Base-by-base conservation (phyloP, 92 coral and sea anemone genomes). In the Palythoa grandiflora region DNA sequence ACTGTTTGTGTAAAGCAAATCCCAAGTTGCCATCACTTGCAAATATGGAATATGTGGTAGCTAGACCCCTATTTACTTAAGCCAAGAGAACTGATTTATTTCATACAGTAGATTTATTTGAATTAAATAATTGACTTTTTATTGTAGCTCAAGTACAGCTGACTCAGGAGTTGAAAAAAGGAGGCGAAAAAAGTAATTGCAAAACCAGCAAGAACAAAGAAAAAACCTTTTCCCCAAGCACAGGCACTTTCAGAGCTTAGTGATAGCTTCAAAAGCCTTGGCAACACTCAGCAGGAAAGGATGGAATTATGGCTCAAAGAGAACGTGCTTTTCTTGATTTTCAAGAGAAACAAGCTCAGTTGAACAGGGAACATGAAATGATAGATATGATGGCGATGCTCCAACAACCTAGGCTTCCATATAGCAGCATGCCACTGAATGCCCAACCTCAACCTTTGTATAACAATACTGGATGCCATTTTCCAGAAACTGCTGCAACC, bases 291-390 rank as follows among this genome's bases (percentile, higher is more conserved):
- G 77, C 8, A 39, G 87, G 77, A 83, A 65, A 50, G 87, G 87
- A 81, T 81, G 86, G 86, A 81, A 21, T 37, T 80, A 37, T 80
- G 86, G 74, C 73, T 80, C 20, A 20, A 59, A 81, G 86, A 19
- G 75, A 81, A 51, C 75, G 47, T 19, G 54, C 53, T 52, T 81
- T 81, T 59, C 38, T 81, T 13, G 44, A 81, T 21, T 81, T 65
- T 81, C 75, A 81, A 81, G 86, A 81, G 47, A 81, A 81, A 38
- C 86, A 81, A 81, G 86, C 86, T 38, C 86, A 81, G 86, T 38
- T 81, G 47, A 81, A 54, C 86, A 21, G 86, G 38, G 86, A 81
- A 17, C 86, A 81, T 60, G 76, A 81, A 51, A 21, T 66, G 54
- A 21, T 81, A 38, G 65, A 71, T 37, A 28, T 71, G 78, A 84